These are phyloP conservation scores for Harlomillsia oculata DNA, from an alignment of 1,140 invertebrate genomes.

Conservation along the genomic window DNA sequence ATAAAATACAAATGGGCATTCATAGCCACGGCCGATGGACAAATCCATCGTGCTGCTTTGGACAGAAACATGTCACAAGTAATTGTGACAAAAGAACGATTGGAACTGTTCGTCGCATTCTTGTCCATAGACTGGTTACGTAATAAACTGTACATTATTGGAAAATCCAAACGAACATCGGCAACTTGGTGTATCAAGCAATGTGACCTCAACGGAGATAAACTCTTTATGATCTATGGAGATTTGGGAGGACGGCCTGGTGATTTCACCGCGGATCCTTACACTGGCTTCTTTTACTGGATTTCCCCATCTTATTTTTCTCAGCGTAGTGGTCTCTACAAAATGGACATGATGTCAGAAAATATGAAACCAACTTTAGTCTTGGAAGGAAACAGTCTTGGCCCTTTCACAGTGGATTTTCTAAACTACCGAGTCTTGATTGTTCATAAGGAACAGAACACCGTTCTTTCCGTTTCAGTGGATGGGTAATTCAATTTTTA, in stretches of 20 bases:
- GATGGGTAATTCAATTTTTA: conserved; percentile 53
- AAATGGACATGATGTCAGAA: conserved; percentile 66
- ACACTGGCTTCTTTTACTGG: conserved; percentile 85
- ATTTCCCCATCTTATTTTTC: conserved; percentile 45
- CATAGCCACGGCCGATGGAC: conserved; percentile 39
- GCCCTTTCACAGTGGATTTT: conserved; percentile 68
- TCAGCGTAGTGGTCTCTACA: conserved; percentile 56
- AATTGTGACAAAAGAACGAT: conserved; percentile 38
- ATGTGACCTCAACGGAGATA: conserved; percentile 56
- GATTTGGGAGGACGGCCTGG: conserved; percentile 55
- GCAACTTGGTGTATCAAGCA: conserved; percentile 58
- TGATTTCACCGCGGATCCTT: conserved; percentile 79
- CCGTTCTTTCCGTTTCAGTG: conserved; percentile 65
- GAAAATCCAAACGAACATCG: conserved; percentile 47
- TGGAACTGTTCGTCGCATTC: conserved; percentile 51
- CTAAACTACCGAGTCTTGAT: conserved; percentile 69
- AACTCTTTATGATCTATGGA: conserved; percentile 37
- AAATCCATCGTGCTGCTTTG: conserved; percentile 48
- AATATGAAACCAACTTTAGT: conserved; percentile 52
- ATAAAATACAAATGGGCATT: conserved; percentile 29
- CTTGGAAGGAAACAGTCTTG: conserved; percentile 50
- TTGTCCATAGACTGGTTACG: conserved; percentile 82
- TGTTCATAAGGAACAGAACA: conserved; percentile 57
- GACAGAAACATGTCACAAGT: conserved; percentile 36
- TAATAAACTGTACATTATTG: conserved; percentile 65